Base-by-base conservation (phyloP, 2,113 vertebrate species). In the Ptilorrhoa leucosticta region DNA sequence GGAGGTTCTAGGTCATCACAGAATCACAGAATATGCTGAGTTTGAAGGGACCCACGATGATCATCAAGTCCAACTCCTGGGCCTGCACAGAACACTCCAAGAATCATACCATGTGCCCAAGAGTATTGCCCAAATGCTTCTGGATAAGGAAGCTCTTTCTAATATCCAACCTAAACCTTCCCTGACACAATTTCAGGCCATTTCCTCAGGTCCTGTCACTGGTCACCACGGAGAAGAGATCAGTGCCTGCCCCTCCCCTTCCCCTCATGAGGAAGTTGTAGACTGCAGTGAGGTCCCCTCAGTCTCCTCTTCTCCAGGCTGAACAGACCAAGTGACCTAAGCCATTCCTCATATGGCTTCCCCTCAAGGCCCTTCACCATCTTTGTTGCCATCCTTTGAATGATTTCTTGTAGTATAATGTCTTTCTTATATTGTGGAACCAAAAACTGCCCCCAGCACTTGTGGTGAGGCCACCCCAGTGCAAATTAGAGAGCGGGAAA, bases 281-380 rank as follows among this genome's bases (percentile, higher is more conserved):
- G n/a, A 23, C 15, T 11, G 65, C 44, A 18, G 1, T 40, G 30
- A 40, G 12, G 2, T 23, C 4, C 2, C 9, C 9, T 50, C 23
- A 82, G 30, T 12, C 44, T n/a, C 11, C 35, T 30, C 13, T 30
- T 45, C n/a, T 56, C 42, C 11, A 35, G 31, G 7, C 12, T 50
- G 64, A 42, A 35, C 30, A 35, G 0, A 50, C 7, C 35, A 28
- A 60, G 24, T n/a, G 35, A 18, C 19, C 24, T 60, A 35, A 50
- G 35, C 19, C 1, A 0, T 2, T 35, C 53, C 6, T 58, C 44
- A 23, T 50, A 15, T 0, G 0, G 7, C 12, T 70, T n/a, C 9
- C 12, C 24, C 15, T 70, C 44, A 23, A 42, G 15, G 12, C 35
- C 18, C 15, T 70, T 60, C 9, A 42, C 54, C 54, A 42, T 23